Evolutionary conservation across 2,888 invertebrate species (phyloP), one percentile per base, ranked within the genome.

Genomic region (Proisotoma minuta): DNA sequence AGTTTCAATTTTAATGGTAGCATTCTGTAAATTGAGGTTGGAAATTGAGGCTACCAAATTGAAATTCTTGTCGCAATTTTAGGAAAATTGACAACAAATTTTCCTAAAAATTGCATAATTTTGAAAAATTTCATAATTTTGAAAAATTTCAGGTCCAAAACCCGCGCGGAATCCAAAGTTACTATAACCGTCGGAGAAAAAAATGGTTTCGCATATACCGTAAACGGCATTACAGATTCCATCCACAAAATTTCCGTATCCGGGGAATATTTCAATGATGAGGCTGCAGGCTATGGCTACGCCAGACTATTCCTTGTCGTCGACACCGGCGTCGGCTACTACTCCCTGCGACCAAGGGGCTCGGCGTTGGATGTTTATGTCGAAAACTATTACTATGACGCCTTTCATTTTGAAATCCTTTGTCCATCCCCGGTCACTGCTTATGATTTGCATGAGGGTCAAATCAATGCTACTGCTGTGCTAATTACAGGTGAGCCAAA

Each of bases 221-320:
- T 60, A 0, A 57, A 65, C 22, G 69, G 71, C n/a, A 8, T 20
- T 0, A 71, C 71, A 12, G 40, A 63, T 27, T 69, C 71, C 29
- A 57, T 48, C 1, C 57, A 59, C 15, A 58, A 57, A n/a, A 69
- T 71, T 28, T 60, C 65, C 40, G 57, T 71, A n/a, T 67, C 71
- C 18, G 71, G 71, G 0, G 63, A 69, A 51, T 71, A 71, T 48
- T 69, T 64, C 34, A 68, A 71, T 22, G 66, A 71, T 34, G 69
- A 65, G 39, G 12, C 53, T 1, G 40, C 60, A 15, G 39, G 18
- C 1, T 26, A 62, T 52, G 71, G 71, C 3, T 69, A 64, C 47
- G 64, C 54, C 1, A 23, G 62, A 1, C 22, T 71, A 5, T 69
- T 59, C 29, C 61, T 71, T 1, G 66, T 62, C 12, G 67, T 61